These are phyloP conservation scores for Nothobranchius kuhntae DNA, from an alignment of 2,113 vertebrate species.

Conservation along the genomic window DNA sequence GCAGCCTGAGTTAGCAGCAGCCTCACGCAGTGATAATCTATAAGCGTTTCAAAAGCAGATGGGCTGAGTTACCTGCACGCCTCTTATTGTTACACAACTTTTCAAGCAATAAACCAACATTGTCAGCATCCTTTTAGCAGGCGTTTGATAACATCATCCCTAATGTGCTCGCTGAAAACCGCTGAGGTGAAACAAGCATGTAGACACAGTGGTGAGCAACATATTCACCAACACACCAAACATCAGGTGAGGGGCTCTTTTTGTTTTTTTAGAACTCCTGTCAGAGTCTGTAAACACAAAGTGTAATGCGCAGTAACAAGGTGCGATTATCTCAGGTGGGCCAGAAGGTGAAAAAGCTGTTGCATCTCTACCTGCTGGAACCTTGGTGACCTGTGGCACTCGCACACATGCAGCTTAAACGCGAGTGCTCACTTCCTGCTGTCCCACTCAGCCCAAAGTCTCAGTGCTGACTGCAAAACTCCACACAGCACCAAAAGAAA, in stretches of 20 bases:
- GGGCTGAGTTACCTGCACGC: slow-evolving; percentile 57
- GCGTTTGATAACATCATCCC: slow-evolving; percentile 27
- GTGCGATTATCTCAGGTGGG: slow-evolving; percentile 1
- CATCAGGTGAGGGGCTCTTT: slow-evolving; percentile 1
- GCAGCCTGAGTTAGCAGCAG: slow-evolving; percentile 46
- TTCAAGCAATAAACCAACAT: slow-evolving; percentile 41
- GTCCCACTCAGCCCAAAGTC: background rate
- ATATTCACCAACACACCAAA: slow-evolving; percentile 1
- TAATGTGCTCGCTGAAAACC: slow-evolving; percentile 3
- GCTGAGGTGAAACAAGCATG: slow-evolving; percentile 14
- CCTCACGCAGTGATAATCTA: slow-evolving; percentile 45
- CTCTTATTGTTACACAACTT: slow-evolving; percentile 52
- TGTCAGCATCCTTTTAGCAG: slow-evolving; percentile 38
- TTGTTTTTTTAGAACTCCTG: background rate
- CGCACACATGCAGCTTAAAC: background rate
- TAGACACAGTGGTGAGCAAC: slow-evolving; percentile 5
- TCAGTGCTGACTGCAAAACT: background rate
- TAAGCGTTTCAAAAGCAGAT: slow-evolving; percentile 54
- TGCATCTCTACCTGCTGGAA: slow-evolving; percentile 47
- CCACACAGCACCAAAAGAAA: background rate
- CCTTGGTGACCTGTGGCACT: slow-evolving; percentile 24
- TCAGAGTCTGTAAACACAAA: slow-evolving; percentile 3
- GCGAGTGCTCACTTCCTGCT: background rate
- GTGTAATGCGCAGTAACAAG: background rate
- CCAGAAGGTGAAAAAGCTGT: slow-evolving; percentile 47